Conservation (phyloP, 2,888 invertebrate species). For the Oligia strigilis region DNA sequence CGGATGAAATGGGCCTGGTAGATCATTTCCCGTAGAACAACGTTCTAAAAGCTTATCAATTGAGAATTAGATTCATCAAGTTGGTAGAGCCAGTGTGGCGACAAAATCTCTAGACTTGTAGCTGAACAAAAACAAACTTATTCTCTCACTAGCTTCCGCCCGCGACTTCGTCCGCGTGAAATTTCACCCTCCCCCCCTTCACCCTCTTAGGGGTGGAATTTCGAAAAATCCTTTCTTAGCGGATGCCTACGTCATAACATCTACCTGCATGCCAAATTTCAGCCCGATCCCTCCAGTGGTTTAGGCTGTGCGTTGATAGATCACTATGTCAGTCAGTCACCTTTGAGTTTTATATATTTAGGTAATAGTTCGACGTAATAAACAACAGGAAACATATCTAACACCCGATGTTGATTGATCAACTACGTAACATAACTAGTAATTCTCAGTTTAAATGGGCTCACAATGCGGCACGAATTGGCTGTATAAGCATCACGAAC, state of each 20-base stretch:
- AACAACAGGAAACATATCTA: conserved; percentile 23
- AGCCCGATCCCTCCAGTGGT: too few species aligned
- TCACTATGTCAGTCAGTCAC: too few species aligned
- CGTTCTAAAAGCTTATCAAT: background rate
- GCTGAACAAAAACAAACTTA: conserved; percentile 20
- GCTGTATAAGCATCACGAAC: conserved; percentile 55
- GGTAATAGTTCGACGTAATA: conserved; percentile 5
- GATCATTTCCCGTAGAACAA: background rate
- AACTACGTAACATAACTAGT: conserved; percentile 41
- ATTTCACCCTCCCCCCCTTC: too few species aligned
- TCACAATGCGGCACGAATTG: conserved; percentile 69
- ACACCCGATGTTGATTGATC: conserved; percentile 43
- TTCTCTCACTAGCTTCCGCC: background rate
- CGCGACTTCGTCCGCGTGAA: too few species aligned
- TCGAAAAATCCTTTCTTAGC: too few species aligned
- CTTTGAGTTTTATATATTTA: too few species aligned
- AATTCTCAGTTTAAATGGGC: conserved; percentile 57
- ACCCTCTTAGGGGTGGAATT: too few species aligned
- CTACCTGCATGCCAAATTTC: too few species aligned
- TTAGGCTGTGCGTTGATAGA: too few species aligned
- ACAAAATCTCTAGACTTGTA: background rate
- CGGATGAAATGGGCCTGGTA: background rate
- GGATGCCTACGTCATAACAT: too few species aligned
- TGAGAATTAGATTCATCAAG: background rate
- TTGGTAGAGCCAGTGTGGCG: background rate